These are phyloP conservation scores for Laterallus jamaicensis DNA, from an alignment of 2,113 vertebrate species.

Conservation along the genomic window DNA sequence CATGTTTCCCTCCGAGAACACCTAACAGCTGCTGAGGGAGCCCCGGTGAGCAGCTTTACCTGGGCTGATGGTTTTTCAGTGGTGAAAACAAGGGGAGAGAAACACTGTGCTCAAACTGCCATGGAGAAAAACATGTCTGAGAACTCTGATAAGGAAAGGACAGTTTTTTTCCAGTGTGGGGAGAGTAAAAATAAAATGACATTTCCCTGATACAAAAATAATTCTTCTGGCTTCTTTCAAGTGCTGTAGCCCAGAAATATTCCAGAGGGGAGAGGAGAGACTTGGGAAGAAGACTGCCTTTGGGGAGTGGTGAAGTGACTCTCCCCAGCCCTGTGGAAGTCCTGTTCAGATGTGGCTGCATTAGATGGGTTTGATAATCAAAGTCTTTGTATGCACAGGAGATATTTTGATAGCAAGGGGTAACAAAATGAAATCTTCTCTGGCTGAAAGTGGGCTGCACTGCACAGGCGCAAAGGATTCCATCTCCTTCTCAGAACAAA, in stretches of 20 bases:
- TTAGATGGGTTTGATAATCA: background rate
- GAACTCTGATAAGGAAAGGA: background rate
- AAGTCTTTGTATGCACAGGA: background rate
- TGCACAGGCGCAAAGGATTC: background rate
- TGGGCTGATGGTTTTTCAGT: background rate
- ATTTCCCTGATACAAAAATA: conserved; percentile 28
- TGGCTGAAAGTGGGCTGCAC: background rate
- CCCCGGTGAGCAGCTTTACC: background rate
- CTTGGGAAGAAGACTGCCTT: background rate
- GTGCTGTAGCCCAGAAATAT: background rate
- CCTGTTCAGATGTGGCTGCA: background rate
- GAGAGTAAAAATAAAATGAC: conserved; percentile 6
- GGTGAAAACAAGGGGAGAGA: background rate
- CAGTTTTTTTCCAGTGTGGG: background rate
- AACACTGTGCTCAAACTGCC: fast-evolving
- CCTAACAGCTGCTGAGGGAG: background rate
- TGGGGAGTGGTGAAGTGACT: background rate
- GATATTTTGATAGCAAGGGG: background rate
- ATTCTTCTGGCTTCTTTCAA: conserved; percentile 2
- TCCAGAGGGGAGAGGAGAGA: background rate
- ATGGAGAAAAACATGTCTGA: background rate
- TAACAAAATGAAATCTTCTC: background rate
- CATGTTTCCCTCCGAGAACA: fast-evolving
- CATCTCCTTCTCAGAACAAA: background rate
- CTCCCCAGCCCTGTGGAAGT: background rate